Base-by-base conservation (phyloP, 2,113 vertebrate species). In the Pedetes capensis region DNA sequence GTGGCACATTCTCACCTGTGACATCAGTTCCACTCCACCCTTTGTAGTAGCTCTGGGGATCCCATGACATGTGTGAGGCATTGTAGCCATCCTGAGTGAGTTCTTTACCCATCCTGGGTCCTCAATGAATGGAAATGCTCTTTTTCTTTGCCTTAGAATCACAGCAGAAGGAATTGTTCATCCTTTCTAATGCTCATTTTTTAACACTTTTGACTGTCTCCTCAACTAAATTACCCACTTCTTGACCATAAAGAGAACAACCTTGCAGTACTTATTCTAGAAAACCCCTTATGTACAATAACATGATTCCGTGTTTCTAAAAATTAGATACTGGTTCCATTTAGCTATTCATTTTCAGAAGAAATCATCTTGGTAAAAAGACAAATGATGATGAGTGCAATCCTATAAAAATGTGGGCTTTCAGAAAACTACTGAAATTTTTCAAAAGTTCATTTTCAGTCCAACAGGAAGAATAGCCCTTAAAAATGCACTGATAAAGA, bases 381-480 rank as follows among this genome's bases (percentile, higher is more conserved):
- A 84, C 7, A 53, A 88, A 34, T 81, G n/a, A 69, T 11, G 6
- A 29, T 59, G 12, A 17, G 57, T 22, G 8, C 29, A 76, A 32
- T 72, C 13, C 66, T 78, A 78, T 68, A 49, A n/a, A 86, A 75
- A 68, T 39, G 22, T 85, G 39, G 87, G 6, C 17, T 83, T 94
- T 85, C 55, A 92, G 87, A 74, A 39, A 84, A 86, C 22, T 16
- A 47, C 1, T 34, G 27, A 79, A 55, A 76, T 51, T 89, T 90
- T 87, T 88, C 29, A 66, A 85, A 93, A 71, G 72, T 91, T 95
- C 74, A 83, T 71, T 92, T 94, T 92, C 64, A 57, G 49, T 89
- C 11, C 68, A 92, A 71, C 2, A 27, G 11, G 61, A 57, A 93
- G 85, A 92, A 39, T n/a, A 78, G 18, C 23, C 76, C 39, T 96